These are phyloP conservation scores for Dermochelys coriacea DNA, from an alignment of 2,797 vertebrate species.

Conservation along the genomic window DNA sequence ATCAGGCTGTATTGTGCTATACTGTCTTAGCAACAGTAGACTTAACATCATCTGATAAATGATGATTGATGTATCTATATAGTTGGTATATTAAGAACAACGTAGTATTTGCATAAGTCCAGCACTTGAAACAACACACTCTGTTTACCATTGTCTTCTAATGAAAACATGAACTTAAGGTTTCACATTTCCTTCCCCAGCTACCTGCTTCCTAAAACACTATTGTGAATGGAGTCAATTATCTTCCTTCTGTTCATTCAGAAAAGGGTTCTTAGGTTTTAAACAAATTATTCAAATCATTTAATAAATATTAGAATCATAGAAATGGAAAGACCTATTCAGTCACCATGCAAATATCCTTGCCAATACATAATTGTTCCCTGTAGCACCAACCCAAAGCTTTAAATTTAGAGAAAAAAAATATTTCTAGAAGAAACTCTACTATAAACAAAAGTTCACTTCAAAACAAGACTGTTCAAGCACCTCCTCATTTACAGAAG, in stretches of 20 bases:
- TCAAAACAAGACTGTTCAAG: neutral
- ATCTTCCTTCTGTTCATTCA: neutral
- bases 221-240: neutral
- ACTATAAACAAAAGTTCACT: neutral
- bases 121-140: conserved; percentile 20
- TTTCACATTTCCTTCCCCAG: neutral
- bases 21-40: neutral
- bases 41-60: no score
- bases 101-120: neutral
- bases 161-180: neutral
- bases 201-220: neutral
- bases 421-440: neutral
- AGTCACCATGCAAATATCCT: neutral
- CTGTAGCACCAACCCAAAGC: neutral
- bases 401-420: neutral
- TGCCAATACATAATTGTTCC: neutral
- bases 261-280: neutral
- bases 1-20: neutral
- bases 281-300: neutral
- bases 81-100: conserved; percentile 1
- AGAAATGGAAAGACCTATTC: neutral
- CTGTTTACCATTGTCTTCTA: conserved; percentile 32
- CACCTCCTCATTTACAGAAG: neutral
- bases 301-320: neutral
- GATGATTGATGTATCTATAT: no score